Base-by-base conservation (phyloP, 2,888 invertebrate species). In the Drosophila buzzatii region DNA sequence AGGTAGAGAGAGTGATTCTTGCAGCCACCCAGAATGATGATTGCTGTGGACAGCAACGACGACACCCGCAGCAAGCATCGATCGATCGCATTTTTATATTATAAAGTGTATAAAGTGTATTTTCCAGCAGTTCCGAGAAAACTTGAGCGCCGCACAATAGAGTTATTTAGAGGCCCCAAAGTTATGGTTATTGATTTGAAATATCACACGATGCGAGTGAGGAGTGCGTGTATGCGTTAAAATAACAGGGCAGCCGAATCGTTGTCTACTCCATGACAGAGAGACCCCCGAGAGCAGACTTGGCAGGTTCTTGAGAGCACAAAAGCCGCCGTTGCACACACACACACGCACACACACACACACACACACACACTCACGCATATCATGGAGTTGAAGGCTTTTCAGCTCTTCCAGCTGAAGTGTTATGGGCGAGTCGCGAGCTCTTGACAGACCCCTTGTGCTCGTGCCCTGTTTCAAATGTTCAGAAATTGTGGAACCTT, bases 121-220 rank as follows among this genome's bases (percentile, higher is more conserved):
- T 78, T 77, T 78, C 77, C 78, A 78, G 56, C 68, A 79, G 71
- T 88, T 88, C 89, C 85, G 75, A 89, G 88, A 90, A 90, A 90
- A 79, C 81, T 79, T 82, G 73, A 77, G 78, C 70, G 75, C 77
- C 81, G 73, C 85, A 90, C 90, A 90, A 90, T 90, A 90, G 90
- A 90, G 90, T 90, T 90, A 90, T 90, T 91, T 90, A 86, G 81
- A 73, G 76, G 76, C 73, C 58, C 66, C 53, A 57, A 72, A 70
- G 82, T 84, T 82, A 85, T 87, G 84, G 80, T 87, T 90, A 90
- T 87, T 89, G 89, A 90, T 91, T 89, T 89, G 83, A 87, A 86
- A 89, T 86, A 86, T 79, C 82, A 80, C 78, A 81, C 70, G 76
- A 81, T 70, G 76, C 73, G 51, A 73, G 31, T 62, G 31, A 60